phyloP scores from a whole-genome alignment of 2,797 vertebrate species.

The Enteromius viviparus region DNA sequence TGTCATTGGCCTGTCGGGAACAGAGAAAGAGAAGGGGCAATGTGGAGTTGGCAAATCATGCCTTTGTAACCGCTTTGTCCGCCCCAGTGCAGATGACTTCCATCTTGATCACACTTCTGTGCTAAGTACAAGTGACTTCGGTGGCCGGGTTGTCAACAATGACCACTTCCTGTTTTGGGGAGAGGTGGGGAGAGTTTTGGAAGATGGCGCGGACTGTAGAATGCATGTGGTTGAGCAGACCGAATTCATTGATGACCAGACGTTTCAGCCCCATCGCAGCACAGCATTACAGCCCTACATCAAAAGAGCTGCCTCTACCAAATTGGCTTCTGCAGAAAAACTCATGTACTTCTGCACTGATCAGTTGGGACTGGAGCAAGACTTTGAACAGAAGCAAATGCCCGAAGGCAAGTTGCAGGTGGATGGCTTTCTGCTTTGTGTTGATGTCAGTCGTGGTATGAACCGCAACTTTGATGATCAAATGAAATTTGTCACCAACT shows the following conservation, averaged over 20 bases:
- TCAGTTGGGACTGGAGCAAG: constrained; percentile 87
- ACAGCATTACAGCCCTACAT: constrained; percentile 88
- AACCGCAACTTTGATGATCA: constrained; percentile 89
- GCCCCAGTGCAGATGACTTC: constrained; percentile 85
- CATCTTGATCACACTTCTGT: constrained; percentile 88
- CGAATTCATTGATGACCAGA: constrained; percentile 90
- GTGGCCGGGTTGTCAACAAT: constrained; percentile 87
- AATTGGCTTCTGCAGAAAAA: constrained; percentile 87
- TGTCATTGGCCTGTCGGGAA: constrained; percentile 88
- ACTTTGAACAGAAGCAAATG: constrained; percentile 92
- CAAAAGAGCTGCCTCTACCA: constrained; percentile 85
- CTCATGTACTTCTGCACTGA: constrained; percentile 93
- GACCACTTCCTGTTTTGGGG: constrained; percentile 91
- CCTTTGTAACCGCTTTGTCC: constrained; percentile 86
- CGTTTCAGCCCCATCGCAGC: constrained; percentile 88
- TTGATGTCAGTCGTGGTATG: constrained; percentile 88
- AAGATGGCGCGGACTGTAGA: constrained; percentile 83
- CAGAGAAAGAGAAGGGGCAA: constrained; percentile 88
- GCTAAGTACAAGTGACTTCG: constrained; percentile 89
- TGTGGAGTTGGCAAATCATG: constrained; percentile 88
- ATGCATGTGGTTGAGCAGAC: constrained; percentile 88
- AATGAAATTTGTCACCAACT: constrained; percentile 85
- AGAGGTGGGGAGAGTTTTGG: constrained; percentile 80
- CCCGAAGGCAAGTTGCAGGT: constrained; percentile 85
- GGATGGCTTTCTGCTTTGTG: constrained; percentile 85